These are phyloP conservation scores for Cromileptes altivelis DNA, from an alignment of 2,113 vertebrate genomes.

Conservation along the genomic window DNA sequence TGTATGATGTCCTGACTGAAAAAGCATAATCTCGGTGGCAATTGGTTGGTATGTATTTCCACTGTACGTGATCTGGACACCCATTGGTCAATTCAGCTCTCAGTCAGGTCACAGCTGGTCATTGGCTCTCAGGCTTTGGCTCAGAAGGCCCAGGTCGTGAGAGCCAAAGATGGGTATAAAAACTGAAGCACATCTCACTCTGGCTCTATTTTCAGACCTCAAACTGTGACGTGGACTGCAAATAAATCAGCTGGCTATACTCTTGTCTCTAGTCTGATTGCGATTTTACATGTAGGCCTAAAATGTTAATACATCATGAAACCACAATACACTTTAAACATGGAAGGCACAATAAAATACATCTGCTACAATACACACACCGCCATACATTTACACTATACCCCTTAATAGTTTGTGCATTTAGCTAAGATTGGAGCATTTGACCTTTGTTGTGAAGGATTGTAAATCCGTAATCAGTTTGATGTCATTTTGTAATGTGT, in stretches of 20 bases:
- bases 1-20: neutral
- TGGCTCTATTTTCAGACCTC: neutral
- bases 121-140: neutral
- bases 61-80: neutral
- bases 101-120: neutral
- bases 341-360: too few species aligned
- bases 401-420: too few species aligned
- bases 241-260: neutral
- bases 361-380: too few species aligned
- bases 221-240: neutral
- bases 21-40: fast-evolving
- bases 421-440: too few species aligned
- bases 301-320: too few species aligned
- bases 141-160: neutral
- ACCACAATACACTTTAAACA: too few species aligned
- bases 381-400: too few species aligned
- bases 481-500: too few species aligned
- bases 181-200: slow-evolving; percentile 32
- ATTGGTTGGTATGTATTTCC: neutral
- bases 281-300: too few species aligned
- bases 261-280: too few species aligned
- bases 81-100: slow-evolving; percentile 34
- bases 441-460: too few species aligned
- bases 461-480: too few species aligned
- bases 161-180: neutral